Evolutionary conservation across 2,888 invertebrate genomes (phyloP), one percentile per base, ranked within the genome.

Genomic region (Dicyrtomina minuta): DNA sequence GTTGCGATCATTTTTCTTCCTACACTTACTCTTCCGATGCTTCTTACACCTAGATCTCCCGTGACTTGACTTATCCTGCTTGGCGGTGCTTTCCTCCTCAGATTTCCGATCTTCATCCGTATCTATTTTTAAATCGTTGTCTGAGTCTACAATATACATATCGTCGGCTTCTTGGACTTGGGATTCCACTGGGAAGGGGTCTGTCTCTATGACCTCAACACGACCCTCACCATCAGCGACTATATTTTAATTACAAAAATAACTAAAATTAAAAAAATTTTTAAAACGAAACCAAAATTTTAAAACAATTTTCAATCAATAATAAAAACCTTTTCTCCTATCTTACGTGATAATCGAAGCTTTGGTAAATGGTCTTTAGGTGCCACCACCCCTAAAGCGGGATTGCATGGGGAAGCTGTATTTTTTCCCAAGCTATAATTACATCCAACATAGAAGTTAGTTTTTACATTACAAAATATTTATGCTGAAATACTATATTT

Each of bases 61-160:
- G 46, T 46, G 44, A 39, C 33, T n/a, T 12, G 13, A 5, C 24
- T 41, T 26, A 13, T 49, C 53, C 17, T 51, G 33, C 1, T 12
- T 17, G 8, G 4, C 8, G 8, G 4, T 33, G n/a, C 33, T 33
- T 33, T 33, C 33, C 33, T 33, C 33, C 41, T 8, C 33, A 3
- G 20, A 12, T 46, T 22, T 46, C 27, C 15, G 17, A 5, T 70
- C 70, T 22, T 61, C 66, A 49, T 69, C 69, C 1, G 70, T 70
- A 27, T 70, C 70, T 44, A 70, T 70, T 70, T 66, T 44, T 6
- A 70, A 51, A 49, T 65, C 65, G 43, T 66, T 49, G 41, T 68
- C 70, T 3, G 70, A 70, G 15, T 70, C 70, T 6, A 51, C 61
- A 51, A 64, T 55, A 26, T 55, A 55, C 26, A 43, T 33, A 44